Base-by-base conservation (phyloP, 1,140 invertebrate species). In the Rhagoletis pomonella region DNA sequence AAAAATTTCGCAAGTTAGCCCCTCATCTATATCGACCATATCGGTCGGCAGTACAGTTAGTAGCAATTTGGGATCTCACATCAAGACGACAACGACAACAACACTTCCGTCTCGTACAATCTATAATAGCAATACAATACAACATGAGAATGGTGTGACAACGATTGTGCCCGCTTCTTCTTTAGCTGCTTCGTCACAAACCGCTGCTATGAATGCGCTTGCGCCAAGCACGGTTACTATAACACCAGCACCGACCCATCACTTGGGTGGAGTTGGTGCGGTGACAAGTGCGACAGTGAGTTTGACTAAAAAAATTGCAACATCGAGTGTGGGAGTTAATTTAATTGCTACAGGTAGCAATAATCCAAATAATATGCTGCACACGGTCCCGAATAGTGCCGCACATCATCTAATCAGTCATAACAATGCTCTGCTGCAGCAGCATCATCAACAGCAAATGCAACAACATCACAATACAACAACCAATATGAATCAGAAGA, bases 61-160 rank as follows among this genome's bases (percentile, higher is more conserved):
- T 81, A 85, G 67, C 60, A 44, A 87, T 81, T 44, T 67, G 29
- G 64, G 64, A 67, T 50, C 73, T 81, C 73, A 81, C n/a, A 81
- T 2, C n/a, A 81, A 81, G 65, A 39, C 50, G 44, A 47, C 88
- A 58, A 2, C 88, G n/a, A 85, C 86, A 64, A 9, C 86, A 65
- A n/a, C 85, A 39, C 55, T 60, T n/a, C 89, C 90, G 89, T 91
- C 91, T 89, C 91, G 91, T 90, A 90, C 91, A 91, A 90, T 92
- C 90, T 92, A 91, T 17, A 91, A 88, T 86, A 89, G 89, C 60
- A 92, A 89, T 85, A 89, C 90, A 77, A 92, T 92, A 29, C 91
- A 92, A 84, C 91, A 92, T 86, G 91, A 92, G 88, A 92, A 92
- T 69, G 91, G 91, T 3, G 90, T 92, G 50, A 92, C 91, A 14